Percentiles rank a stretch among this genome's conserved stretches.
Evolutionary conservation across 1,140 invertebrate genomes (phyloP).

Genomic region (Listronotus oregonensis): DNA sequence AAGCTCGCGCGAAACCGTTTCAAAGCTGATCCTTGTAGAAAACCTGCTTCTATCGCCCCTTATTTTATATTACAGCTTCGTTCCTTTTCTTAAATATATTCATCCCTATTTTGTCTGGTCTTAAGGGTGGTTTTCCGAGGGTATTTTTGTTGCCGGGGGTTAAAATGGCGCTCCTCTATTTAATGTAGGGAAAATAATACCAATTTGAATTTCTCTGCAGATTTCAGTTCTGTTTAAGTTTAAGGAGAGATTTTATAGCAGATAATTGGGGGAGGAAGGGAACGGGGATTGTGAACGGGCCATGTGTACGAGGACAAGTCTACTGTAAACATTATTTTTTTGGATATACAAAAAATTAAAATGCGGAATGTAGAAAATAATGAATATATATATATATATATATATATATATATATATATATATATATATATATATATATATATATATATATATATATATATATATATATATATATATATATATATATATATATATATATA

Average conservation of each 20-base stretch:
- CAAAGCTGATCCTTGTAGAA: conserved; percentile 27
- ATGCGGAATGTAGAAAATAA: no score
- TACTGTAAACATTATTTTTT: no score
- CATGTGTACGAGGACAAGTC: no score
- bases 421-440: no score
- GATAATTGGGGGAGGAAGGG: conserved; percentile 39
- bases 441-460: no score
- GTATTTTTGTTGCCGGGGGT: conserved; percentile 23
- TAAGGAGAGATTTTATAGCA: conserved; percentile 50
- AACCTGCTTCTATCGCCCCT: conserved; percentile 31
- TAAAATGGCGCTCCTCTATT: conserved; percentile 49
- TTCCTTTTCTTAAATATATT: conserved; percentile 31
- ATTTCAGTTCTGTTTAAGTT: conserved; percentile 51
- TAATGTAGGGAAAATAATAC: conserved; percentile 53
- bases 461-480: no score
- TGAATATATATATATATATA: no score
- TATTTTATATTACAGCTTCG: conserved; percentile 34
- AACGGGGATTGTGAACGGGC: conserved; percentile 28
- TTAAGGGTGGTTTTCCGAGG: conserved; percentile 28
- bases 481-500: no score
- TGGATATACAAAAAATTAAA: no score
- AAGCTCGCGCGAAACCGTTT: conserved; percentile 1
- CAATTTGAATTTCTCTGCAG: conserved; percentile 52
- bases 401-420: no score
- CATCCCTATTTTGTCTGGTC: conserved; percentile 15